Conservation (phyloP, 2,797 vertebrate genomes). For the Characodon lateralis region DNA sequence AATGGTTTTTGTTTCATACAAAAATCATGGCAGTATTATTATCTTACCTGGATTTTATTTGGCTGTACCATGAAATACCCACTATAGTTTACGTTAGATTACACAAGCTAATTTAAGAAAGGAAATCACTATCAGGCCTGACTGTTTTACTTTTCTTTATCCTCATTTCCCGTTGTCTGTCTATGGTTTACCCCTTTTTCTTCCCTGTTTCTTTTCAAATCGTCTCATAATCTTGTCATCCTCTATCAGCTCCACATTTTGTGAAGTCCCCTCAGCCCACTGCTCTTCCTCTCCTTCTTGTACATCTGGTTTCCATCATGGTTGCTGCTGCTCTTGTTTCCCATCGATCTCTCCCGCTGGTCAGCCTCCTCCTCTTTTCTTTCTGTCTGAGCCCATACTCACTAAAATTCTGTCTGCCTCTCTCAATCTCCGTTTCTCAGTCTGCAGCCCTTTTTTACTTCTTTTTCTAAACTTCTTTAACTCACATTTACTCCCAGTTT, state of each 20-base stretch:
- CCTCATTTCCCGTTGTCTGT: constrained; percentile 34
- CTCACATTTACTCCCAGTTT: background rate
- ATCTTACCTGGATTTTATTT: constrained; percentile 10
- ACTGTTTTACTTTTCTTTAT: constrained; percentile 25
- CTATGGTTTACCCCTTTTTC: background rate
- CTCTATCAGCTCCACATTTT: constrained; percentile 30
- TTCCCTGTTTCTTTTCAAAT: constrained; percentile 27
- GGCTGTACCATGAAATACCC: constrained; percentile 10
- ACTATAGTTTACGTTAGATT: constrained; percentile 44
- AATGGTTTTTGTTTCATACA: background rate
- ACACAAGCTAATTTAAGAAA: constrained; percentile 48
- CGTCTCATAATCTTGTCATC: constrained; percentile 34
- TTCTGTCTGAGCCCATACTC: constrained; percentile 45
- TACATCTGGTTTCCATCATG: constrained; percentile 79
- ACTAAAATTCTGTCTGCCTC: constrained; percentile 36
- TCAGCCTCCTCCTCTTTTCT: constrained; percentile 53
- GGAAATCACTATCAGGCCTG: constrained; percentile 53
- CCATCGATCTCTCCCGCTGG: constrained; percentile 70
- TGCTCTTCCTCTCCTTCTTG: constrained; percentile 14
- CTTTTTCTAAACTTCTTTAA: constrained; percentile 16
- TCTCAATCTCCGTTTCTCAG: constrained; percentile 26
- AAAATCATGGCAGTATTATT: background rate
- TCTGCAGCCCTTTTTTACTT: constrained; percentile 6
- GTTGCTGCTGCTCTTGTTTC: constrained; percentile 69
- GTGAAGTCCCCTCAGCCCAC: constrained; percentile 10